Evolutionary conservation across 1,140 invertebrate genomes (phyloP), one percentile per base, ranked within the genome.

Genomic region (Solenopsis invicta): DNA sequence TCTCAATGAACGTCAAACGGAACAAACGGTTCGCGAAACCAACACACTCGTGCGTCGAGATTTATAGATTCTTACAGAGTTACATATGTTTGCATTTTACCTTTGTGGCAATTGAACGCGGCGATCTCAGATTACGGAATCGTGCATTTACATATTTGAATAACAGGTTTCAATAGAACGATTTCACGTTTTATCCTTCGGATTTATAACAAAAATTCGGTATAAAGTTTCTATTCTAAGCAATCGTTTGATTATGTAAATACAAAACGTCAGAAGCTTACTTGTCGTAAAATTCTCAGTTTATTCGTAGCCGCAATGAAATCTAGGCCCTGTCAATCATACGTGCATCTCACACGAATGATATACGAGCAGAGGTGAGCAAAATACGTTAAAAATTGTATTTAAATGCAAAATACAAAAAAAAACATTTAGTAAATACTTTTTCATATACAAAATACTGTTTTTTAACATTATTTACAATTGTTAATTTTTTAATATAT

Each of bases 1-100:
- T 16, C 77, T 81, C 64, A 71, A 81, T 81, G 48, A 69, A 81
- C 62, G 64, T 81, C 64, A 69, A 81, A 81, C 48, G 48, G 24
- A 54, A 71, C n/a, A 34, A 54, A 71, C 64, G 64, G 21, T 54
- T 59, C 21, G 6, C 24, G 54, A 59, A 71, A 64, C 48, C 62
- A 18, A 52, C 62, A 80, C 21, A 81, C 50, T 80, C 24, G 41
- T 48, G 61, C 21, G 18, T 3, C 10, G 62, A 48, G 41, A 64
- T 77, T 77, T 64, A 41, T 41, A 59, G 52, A 41, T 75, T 34
- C 18, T 54, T 48, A 52, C 54, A 41, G 13, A 41, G 64, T 54
- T 54, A 67, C 62, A 24, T 41, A 41, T 37, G 48, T 80, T 66
- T 37, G 61, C 21, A 37, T 67, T 50, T 78, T 52, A 80, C 5